Evolutionary conservation across 2,888 invertebrate genomes (phyloP).

Genomic region (Sinohyriopsis cumingii): DNA sequence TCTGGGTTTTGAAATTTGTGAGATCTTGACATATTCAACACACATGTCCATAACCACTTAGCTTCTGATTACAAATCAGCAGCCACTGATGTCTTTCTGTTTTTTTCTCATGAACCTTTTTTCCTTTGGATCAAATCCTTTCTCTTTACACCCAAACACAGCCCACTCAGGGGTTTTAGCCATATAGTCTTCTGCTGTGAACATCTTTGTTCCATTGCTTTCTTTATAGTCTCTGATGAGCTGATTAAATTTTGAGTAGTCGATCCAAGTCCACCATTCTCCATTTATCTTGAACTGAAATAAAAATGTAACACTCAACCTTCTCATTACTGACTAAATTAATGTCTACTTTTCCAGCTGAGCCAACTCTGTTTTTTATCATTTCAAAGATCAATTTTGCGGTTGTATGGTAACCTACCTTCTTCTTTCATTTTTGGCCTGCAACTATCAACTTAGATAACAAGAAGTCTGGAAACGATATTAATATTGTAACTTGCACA

Average conservation of each 20-base stretch:
- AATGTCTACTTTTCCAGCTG: too few relatives aligned
- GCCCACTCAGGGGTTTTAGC: slow-evolving; percentile 76
- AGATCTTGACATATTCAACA: too few relatives aligned
- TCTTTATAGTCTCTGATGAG: slow-evolving; percentile 71
- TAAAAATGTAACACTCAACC: slow-evolving; percentile 1
- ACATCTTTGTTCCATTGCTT: slow-evolving; percentile 69
- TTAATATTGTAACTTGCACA: too few relatives aligned
- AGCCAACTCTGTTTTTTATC: too few relatives aligned
- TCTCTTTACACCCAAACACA: slow-evolving; percentile 74
- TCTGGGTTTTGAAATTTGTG: too few relatives aligned
- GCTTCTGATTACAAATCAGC: slow-evolving; percentile 21
- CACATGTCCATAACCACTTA: too few relatives aligned
- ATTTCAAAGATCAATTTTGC: too few relatives aligned
- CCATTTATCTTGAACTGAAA: slow-evolving; percentile 74
- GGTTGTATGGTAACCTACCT: too few relatives aligned
- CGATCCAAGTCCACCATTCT: slow-evolving; percentile 77
- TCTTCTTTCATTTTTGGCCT: too few relatives aligned
- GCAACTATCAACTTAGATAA: too few relatives aligned
- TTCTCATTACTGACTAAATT: too few relatives aligned
- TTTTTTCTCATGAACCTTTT: slow-evolving; percentile 71
- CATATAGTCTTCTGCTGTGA: slow-evolving; percentile 75
- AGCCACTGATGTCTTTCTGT: slow-evolving; percentile 61
- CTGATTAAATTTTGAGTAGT: slow-evolving; percentile 75
- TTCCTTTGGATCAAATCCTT: slow-evolving; percentile 77
- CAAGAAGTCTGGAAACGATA: too few relatives aligned